Evolutionary conservation across 2,113 vertebrate genomes (phyloP).

Genomic region (Orientallactaga bullata): DNA sequence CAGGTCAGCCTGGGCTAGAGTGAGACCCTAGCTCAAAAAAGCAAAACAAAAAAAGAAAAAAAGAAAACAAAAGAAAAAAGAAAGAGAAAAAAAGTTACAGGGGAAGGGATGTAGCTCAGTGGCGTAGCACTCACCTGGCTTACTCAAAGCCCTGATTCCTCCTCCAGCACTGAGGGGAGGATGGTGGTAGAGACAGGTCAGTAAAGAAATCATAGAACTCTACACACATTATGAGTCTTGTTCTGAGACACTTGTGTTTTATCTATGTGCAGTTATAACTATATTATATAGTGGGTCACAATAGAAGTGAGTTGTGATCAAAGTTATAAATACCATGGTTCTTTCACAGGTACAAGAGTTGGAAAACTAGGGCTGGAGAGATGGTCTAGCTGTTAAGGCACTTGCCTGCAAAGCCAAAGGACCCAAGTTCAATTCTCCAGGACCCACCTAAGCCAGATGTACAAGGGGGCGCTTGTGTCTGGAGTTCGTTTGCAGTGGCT

Average conservation of each 20-base stretch:
- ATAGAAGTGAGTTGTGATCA: neutral
- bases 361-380: neutral
- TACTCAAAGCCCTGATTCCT: neutral
- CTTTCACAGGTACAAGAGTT: neutral
- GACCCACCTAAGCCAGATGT: too few relatives aligned
- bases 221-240: neutral
- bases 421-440: too few relatives aligned
- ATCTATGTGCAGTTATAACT: neutral
- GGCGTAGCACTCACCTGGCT: neutral
- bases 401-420: too few relatives aligned
- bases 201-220: neutral
- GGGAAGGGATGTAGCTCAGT: neutral
- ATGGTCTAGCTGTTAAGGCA: too few relatives aligned
- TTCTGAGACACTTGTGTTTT: neutral
- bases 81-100: neutral
- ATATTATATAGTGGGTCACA: neutral
- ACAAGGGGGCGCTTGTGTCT: too few relatives aligned
- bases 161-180: neutral
- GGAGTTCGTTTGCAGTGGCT: too few relatives aligned
- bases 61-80: neutral
- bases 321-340: neutral
- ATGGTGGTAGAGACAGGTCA: accelerated
- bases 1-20: too few relatives aligned
- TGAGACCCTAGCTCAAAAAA: too few relatives aligned
- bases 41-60: too few relatives aligned